Conservation (phyloP, 2,113 vertebrate genomes). For the Mesembrinibis cayennensis region DNA sequence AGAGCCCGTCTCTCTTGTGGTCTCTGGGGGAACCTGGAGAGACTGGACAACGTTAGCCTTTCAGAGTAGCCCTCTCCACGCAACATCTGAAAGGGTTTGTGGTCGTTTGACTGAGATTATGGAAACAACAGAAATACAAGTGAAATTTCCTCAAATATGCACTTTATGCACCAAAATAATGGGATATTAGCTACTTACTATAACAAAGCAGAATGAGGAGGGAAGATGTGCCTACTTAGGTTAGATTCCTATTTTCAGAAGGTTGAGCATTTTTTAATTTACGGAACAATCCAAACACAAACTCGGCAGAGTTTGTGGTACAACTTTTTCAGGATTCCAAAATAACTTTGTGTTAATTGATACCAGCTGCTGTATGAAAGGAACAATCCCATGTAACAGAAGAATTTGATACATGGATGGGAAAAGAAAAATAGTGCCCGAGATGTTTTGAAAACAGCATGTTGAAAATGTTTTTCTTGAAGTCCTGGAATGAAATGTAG, state of each 20-base stretch:
- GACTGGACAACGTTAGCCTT: neutral
- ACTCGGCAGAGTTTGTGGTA: neutral
- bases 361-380: neutral
- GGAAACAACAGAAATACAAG: neutral
- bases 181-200: neutral
- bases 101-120: neutral
- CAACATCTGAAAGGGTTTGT: neutral
- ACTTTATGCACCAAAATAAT: neutral
- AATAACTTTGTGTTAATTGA: neutral
- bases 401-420: neutral
- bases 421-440: neutral
- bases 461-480: neutral
- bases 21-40: neutral
- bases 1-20: neutral
- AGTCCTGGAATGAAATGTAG: neutral
- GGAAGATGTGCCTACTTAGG: neutral
- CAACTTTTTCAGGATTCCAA: neutral
- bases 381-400: neutral
- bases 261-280: neutral
- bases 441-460: neutral
- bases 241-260: neutral
- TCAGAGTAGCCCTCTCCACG: neutral
- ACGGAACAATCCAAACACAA: neutral
- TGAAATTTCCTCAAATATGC: neutral
- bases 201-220: neutral